phyloP scores from a whole-genome alignment of 2,888 invertebrate genomes.

The Erpobdella octoculata region DNA sequence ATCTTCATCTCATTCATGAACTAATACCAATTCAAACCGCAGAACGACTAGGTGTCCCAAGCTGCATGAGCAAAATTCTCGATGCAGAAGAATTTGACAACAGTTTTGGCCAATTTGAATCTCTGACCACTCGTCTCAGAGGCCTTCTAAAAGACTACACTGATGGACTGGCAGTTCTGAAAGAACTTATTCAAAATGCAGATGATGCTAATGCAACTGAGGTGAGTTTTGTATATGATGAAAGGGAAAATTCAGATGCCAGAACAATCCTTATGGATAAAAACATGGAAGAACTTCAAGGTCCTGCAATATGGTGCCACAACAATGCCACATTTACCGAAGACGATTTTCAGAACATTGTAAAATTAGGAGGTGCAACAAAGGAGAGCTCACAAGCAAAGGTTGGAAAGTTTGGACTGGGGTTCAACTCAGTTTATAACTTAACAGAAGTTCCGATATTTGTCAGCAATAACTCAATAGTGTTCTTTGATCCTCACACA shows the following conservation, averaged over 20 bases:
- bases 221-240: slow-evolving; percentile 43
- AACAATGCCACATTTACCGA: slow-evolving; percentile 43
- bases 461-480: slow-evolving; percentile 41
- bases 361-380: slow-evolving; percentile 42
- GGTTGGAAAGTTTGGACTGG: slow-evolving; percentile 46
- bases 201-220: slow-evolving; percentile 45
- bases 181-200: slow-evolving; percentile 46
- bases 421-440: slow-evolving; percentile 49
- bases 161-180: slow-evolving; percentile 44
- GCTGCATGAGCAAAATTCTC: slow-evolving; percentile 39
- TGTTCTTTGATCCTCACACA: slow-evolving; percentile 46
- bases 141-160: slow-evolving; percentile 42
- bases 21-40: slow-evolving; percentile 38
- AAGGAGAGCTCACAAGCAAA: slow-evolving; percentile 41
- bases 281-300: slow-evolving; percentile 42
- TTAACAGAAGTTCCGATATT: slow-evolving; percentile 48
- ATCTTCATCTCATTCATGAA: slow-evolving; percentile 39
- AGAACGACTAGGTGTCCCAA: slow-evolving; percentile 40
- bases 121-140: slow-evolving; percentile 41
- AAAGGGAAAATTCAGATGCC: slow-evolving; percentile 39
- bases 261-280: slow-evolving; percentile 39
- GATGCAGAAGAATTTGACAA: slow-evolving; percentile 37
- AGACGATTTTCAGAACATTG: slow-evolving; percentile 43
- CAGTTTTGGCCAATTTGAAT: slow-evolving; percentile 43
- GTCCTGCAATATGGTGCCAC: slow-evolving; percentile 44